Percentiles rank a stretch among this genome's conserved stretches.
Evolutionary conservation across 2,888 invertebrate species (phyloP).

Genomic region (Papilio protenor): DNA sequence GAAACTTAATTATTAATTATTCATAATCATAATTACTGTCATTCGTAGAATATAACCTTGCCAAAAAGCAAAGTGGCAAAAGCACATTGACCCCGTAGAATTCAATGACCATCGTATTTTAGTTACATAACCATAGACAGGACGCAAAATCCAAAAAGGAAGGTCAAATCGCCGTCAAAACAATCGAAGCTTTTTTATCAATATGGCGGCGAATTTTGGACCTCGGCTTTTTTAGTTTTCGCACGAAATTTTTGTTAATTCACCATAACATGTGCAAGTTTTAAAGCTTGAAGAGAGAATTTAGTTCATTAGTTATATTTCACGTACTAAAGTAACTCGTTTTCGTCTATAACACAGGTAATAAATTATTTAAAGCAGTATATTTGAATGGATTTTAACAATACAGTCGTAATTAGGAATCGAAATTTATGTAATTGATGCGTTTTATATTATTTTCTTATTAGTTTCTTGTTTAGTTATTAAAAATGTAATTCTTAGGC

Average conservation of each 20-base stretch:
- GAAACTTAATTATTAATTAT: background rate
- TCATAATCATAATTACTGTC: background rate
- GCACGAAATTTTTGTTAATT: background rate
- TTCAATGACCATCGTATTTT: slow-evolving; percentile 61
- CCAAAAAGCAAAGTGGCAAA: slow-evolving; percentile 56
- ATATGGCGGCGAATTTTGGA: slow-evolving; percentile 78
- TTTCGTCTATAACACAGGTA: slow-evolving; percentile 26
- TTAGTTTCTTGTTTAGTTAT: slow-evolving; percentile 48
- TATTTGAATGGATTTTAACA: background rate
- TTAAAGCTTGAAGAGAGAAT: slow-evolving; percentile 10
- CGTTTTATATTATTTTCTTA: slow-evolving; percentile 44
- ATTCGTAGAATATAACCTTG: slow-evolving; percentile 59
- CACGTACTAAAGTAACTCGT: background rate
- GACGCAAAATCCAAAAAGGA: slow-evolving; percentile 75
- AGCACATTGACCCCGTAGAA: slow-evolving; percentile 53
- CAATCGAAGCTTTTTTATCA: slow-evolving; percentile 78
- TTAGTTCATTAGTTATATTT: slow-evolving; percentile 5
- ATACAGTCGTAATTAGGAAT: background rate
- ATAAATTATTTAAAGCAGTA: background rate
- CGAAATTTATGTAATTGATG: background rate
- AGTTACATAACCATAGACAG: slow-evolving; percentile 68
- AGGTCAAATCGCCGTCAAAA: slow-evolving; percentile 82
- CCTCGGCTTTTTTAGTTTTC: slow-evolving; percentile 58
- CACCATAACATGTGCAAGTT: background rate
- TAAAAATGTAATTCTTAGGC: slow-evolving; percentile 1